Conservation (phyloP, 2,113 vertebrate species). For the Poecile atricapillus region DNA sequence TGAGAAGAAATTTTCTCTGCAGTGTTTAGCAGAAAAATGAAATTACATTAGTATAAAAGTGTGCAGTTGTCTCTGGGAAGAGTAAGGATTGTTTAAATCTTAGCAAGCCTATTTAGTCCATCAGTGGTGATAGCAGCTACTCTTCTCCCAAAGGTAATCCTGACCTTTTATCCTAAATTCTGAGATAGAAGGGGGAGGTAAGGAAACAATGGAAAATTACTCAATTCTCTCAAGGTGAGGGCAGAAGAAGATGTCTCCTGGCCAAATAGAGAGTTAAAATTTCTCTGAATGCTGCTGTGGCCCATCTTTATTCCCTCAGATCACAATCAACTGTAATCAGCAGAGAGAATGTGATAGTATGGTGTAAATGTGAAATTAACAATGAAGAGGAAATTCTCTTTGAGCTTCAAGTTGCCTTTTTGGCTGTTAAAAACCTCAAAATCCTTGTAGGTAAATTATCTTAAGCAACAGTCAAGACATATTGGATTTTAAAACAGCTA, state of each 20-base stretch:
- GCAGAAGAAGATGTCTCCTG: neutral
- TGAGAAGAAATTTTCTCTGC: constrained; percentile 13
- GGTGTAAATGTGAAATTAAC: neutral
- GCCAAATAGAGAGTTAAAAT: neutral
- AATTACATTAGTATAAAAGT: neutral
- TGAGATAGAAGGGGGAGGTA: neutral
- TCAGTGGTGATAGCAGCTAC: neutral
- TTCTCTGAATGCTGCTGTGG: neutral
- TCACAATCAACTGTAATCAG: neutral
- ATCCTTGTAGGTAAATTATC: neutral
- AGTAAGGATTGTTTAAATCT: neutral
- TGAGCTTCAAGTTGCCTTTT: neutral
- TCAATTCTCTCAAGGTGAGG: neutral
- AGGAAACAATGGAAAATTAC: neutral
- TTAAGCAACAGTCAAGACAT: neutral
- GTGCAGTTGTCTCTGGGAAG: neutral
- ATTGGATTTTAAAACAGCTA: neutral
- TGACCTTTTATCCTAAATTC: neutral
- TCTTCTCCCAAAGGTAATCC: neutral
- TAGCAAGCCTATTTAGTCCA: neutral
- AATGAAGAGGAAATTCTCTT: neutral
- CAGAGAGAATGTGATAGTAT: neutral
- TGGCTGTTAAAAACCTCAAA: neutral
- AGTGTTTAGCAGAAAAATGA: neutral
- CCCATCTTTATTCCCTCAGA: neutral